phyloP scores from a whole-genome alignment of 2,797 vertebrate species.

The Silurus aristotelis region DNA sequence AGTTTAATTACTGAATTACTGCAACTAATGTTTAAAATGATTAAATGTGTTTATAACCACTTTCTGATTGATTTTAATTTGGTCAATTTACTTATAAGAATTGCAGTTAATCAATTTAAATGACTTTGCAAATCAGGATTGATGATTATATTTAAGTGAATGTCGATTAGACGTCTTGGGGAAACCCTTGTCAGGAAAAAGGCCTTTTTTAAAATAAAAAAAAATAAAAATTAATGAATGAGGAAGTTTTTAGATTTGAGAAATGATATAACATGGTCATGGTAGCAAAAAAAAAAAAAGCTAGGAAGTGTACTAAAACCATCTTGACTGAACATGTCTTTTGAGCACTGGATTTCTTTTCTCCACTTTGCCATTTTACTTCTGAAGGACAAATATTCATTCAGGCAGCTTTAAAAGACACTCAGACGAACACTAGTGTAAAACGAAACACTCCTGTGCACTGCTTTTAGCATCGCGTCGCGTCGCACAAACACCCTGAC shows the following conservation, averaged over 20 bases:
- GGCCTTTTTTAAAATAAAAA: too few species aligned
- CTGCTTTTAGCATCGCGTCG: not conserved
- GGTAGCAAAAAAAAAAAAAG: not conserved
- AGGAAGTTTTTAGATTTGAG: not conserved
- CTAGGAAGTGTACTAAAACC: not conserved
- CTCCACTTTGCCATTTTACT: constrained; percentile 14
- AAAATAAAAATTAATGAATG: too few species aligned
- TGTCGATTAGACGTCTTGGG: not conserved
- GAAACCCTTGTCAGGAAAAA: not conserved
- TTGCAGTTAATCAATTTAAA: not conserved
- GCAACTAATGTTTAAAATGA: constrained; percentile 6
- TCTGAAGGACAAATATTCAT: constrained; percentile 19
- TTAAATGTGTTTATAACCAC: constrained; percentile 20
- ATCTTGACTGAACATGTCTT: not conserved
- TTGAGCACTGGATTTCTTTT: not conserved
- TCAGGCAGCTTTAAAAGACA: constrained; percentile 18
- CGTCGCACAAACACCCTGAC: not conserved
- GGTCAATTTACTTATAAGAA: too few species aligned
- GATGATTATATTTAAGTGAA: not conserved
- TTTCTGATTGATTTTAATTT: constrained; percentile 18
- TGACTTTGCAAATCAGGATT: not conserved
- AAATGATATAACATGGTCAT: not conserved
- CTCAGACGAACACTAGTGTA: constrained; percentile 13
- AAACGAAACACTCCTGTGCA: not conserved
- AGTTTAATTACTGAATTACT: not conserved